Base-by-base conservation (phyloP, 1,140 invertebrate genomes). In the Brachionus manjavacas region DNA sequence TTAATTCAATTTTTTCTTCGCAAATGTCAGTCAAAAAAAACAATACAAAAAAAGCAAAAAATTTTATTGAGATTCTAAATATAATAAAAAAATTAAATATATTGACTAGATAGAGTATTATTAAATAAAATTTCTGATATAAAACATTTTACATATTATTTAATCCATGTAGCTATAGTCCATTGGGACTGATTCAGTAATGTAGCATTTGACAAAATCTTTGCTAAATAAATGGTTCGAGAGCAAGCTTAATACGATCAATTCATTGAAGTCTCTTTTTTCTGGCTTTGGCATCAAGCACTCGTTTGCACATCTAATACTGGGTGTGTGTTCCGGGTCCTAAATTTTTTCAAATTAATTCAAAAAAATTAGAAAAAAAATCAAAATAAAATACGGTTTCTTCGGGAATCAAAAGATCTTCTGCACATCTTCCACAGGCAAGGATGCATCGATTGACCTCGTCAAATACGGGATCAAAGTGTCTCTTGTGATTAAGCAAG, bases 361-460 rank as follows among this genome's bases (percentile, higher is more conserved):
- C 1, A 16, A 9, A 1, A 80, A 80, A 78, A 8, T 39, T 28
- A 1, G 35, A 25, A 11, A 46, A 74, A 74, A 23, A 64, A 49
- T 23, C 1, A 55, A 43, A n/a, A 39, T 31, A 55, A 66, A 41
- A 35, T 35, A 20, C 39, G 23, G 20, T 81, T 46, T 76, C 72
- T 25, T 76, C 72, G 3, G 20, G 41, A 14, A 76, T 46, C 12
- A 46, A 49, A 12, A 76, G 25, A 46, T 76, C 72, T 11, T 76
- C 72, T 11, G 79, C 20, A 14, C 79, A 81, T 39, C 60, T 81
- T 25, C 52, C 52, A 81, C 79, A 81, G 14, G 79, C 79, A 43
- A 81, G 20, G 14, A 81, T 81, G 25, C 79, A 81, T 41, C 64
- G 31, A 39, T 81, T 64, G 11, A 81, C 64, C 20, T 81, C 52